Evolutionary conservation across 2,113 vertebrate species (phyloP).

Genomic region (Pseudopodoces humilis): DNA sequence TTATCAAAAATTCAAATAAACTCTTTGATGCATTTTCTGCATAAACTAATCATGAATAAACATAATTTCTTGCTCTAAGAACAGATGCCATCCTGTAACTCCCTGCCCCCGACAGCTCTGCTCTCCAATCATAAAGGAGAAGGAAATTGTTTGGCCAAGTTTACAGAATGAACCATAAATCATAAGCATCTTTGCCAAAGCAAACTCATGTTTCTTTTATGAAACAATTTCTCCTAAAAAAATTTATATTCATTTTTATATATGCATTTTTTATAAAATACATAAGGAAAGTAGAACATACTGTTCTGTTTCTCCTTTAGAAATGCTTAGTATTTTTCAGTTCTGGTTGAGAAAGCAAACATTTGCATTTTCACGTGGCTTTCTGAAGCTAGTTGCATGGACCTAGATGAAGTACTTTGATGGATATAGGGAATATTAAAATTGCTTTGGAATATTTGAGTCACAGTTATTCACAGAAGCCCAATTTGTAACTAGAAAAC

Average conservation of each 20-base stretch:
- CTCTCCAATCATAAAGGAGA: slow-evolving; percentile 56
- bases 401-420: background rate
- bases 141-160: slow-evolving; percentile 68
- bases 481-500: background rate
- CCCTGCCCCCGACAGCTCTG: slow-evolving; percentile 32
- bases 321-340: slow-evolving; percentile 43
- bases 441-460: slow-evolving; percentile 4
- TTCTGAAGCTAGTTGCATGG: background rate
- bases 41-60: slow-evolving; percentile 71
- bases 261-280: slow-evolving; percentile 63
- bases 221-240: slow-evolving; percentile 71
- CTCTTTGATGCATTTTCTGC: slow-evolving; percentile 61
- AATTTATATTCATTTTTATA: slow-evolving; percentile 64
- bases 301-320: slow-evolving; percentile 55
- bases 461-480: background rate
- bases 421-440: background rate
- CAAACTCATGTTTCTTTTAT: slow-evolving; percentile 72
- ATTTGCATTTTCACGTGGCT: slow-evolving; percentile 56
- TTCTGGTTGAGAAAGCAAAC: slow-evolving; percentile 54
- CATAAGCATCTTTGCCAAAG: slow-evolving; percentile 63
- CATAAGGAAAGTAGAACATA: slow-evolving; percentile 54
- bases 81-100: slow-evolving; percentile 59
- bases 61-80: slow-evolving; percentile 63
- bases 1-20: slow-evolving; percentile 71
- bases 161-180: slow-evolving; percentile 72